Evolutionary conservation across 2,888 invertebrate genomes (phyloP).

Genomic region (Synergus laeviventris): DNA sequence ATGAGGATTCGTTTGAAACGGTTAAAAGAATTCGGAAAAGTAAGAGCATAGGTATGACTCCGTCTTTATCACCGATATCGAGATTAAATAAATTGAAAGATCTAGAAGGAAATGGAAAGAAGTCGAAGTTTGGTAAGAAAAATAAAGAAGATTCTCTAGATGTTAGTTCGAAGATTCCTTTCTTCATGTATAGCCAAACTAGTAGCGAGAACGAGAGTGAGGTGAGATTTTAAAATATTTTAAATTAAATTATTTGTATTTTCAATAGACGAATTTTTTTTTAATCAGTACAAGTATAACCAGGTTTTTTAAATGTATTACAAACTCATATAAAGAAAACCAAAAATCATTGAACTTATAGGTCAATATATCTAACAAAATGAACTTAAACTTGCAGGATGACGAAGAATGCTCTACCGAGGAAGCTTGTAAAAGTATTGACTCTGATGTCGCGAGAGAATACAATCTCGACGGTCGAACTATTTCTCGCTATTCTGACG

Average conservation of each 20-base stretch:
- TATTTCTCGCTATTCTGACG: constrained; percentile 61
- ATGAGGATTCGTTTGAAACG: neutral
- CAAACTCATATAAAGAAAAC: neutral
- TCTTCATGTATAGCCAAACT: constrained; percentile 20
- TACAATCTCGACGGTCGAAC: constrained; percentile 64
- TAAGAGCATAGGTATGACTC: neutral
- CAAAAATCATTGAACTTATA: neutral
- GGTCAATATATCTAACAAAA: neutral
- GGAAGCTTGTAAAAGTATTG: constrained; percentile 50
- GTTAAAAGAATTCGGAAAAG: neutral
- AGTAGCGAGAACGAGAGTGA: constrained; percentile 22
- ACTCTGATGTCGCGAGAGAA: constrained; percentile 65
- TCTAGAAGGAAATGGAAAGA: neutral
- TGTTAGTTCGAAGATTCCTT: constrained; percentile 11
- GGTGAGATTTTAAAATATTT: neutral
- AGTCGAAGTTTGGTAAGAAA: neutral
- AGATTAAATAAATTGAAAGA: neutral
- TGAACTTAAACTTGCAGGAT: neutral
- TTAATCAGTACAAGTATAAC: neutral
- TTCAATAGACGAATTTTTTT: no score
- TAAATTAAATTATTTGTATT: neutral
- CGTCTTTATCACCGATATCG: neutral
- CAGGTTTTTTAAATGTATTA: neutral
- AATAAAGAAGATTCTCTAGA: neutral
- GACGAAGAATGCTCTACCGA: constrained; percentile 41